Conservation (phyloP, 2,888 invertebrate species). For the Hypomecis atomaria region DNA sequence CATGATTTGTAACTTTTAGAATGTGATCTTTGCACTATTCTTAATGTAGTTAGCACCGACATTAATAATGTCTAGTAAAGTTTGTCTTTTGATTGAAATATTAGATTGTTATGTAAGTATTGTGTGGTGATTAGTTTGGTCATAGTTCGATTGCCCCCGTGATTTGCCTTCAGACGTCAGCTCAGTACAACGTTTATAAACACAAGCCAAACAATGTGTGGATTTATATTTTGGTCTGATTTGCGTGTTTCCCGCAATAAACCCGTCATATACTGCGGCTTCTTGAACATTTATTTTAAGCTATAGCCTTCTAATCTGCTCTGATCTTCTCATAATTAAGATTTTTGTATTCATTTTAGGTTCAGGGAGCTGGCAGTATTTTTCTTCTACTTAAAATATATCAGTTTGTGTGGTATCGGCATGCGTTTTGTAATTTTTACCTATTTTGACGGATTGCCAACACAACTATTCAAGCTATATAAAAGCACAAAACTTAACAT, state of each 20-base stretch:
- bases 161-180: not conserved
- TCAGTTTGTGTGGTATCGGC: conserved; percentile 5
- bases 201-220: conserved; percentile 20
- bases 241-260: conserved; percentile 19
- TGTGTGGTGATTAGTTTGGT: not conserved
- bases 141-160: not conserved
- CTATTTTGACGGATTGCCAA: conserved; percentile 6
- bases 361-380: conserved; percentile 14
- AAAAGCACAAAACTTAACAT: not conserved
- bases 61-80: too few relatives aligned
- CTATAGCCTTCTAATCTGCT: not conserved
- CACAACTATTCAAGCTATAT: conserved; percentile 7
- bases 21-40: too few relatives aligned
- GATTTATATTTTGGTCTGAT: conserved; percentile 28
- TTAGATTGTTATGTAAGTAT: not conserved
- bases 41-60: too few relatives aligned
- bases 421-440: conserved; percentile 22
- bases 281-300: conserved; percentile 2
- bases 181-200: conserved; percentile 27
- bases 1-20: too few relatives aligned
- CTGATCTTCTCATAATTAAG: not conserved
- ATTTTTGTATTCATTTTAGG: not conserved
- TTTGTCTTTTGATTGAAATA: not conserved
- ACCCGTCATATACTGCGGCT: conserved; percentile 12
- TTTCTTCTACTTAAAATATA: not conserved